Conservation (phyloP, 2,797 vertebrate genomes). For the Parambassis ranga region DNA sequence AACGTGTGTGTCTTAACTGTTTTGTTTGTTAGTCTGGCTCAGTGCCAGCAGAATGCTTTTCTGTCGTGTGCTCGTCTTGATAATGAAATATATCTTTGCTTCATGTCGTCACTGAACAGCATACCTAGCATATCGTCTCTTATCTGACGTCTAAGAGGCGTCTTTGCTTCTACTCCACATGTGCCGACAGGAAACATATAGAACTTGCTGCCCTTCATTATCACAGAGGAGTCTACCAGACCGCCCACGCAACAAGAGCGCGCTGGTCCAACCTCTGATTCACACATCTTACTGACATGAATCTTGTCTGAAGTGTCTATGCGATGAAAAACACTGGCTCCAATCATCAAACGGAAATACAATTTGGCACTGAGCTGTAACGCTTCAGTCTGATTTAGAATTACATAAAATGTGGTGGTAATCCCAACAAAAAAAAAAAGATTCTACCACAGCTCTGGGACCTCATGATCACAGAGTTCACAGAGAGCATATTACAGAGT, state of each 20-base stretch:
- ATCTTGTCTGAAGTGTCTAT: slow-evolving; percentile 30
- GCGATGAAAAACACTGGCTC: slow-evolving; percentile 35
- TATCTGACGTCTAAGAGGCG: neutral
- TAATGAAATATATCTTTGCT: slow-evolving; percentile 10
- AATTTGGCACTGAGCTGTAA: slow-evolving; percentile 47
- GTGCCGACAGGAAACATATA: slow-evolving; percentile 7
- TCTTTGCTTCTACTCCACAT: neutral
- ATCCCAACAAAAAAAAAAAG: slow-evolving; percentile 49
- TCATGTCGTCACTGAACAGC: neutral
- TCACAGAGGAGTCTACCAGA: slow-evolving; percentile 13
- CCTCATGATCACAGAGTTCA: slow-evolving; percentile 30
- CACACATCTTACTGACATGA: slow-evolving; percentile 22
- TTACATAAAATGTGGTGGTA: slow-evolving; percentile 58
- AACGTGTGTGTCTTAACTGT: neutral
- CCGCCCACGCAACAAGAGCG: slow-evolving; percentile 14
- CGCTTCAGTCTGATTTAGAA: slow-evolving; percentile 18
- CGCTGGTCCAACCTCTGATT: slow-evolving; percentile 32
- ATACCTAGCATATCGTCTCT: neutral
- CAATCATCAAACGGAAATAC: slow-evolving; percentile 44
- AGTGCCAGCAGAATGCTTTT: neutral
- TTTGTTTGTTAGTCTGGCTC: neutral
- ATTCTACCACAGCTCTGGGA: slow-evolving; percentile 19
- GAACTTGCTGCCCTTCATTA: slow-evolving; percentile 5
- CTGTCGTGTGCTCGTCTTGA: neutral
- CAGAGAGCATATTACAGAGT: slow-evolving; percentile 41